Base-by-base conservation (phyloP, 2,888 invertebrate species). In the Melanotus villosus region DNA sequence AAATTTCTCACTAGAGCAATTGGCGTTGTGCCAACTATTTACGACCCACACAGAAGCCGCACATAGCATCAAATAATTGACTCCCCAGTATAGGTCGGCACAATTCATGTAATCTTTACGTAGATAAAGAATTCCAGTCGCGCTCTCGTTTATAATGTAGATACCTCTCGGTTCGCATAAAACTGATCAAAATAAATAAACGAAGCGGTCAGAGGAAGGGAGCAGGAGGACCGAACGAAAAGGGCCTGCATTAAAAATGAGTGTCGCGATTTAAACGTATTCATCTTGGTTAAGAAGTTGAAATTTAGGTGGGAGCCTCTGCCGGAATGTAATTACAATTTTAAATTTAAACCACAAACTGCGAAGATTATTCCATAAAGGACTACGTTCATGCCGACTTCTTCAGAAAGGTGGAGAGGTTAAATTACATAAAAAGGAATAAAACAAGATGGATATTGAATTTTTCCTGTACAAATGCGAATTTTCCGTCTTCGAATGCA, bases 1-100 rank as follows among this genome's bases (percentile, higher is more conserved):
- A 23, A 38, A 56, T 19, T 47, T 47, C 21, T 23, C 47, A 47
- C 47, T 47, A 47, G 23, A 14, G 21, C 14, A 47, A 47, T 47
- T 56, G 56, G 56, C 5, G 23, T 14, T 4, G 7, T 36, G 56
- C 56, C 56, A 56, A 56, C 56, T 56, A 56, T 56, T 56, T 56
- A 23, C 56, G 56, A 38, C 21, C 36, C 32, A 56, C 21, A 14
- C 52, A 19, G 38, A 34, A 30, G 34, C n/a, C 9, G 14, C 26
- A 38, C 56, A 47, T 23, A 18, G 36, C 56, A 38, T 19, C 56
- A 23, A 56, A 52, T 52, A 52, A 56, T 56, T 56, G 56, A 56
- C 23, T 56, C 4, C 26, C n/a, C 38, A 14, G 56, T 32, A 23
- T 6, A 14, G 3, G 14, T 52, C 12, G 52, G 52, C 52, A 32